phyloP scores from a whole-genome alignment of 2,888 invertebrate genomes.

The Poecilus cupreus region DNA sequence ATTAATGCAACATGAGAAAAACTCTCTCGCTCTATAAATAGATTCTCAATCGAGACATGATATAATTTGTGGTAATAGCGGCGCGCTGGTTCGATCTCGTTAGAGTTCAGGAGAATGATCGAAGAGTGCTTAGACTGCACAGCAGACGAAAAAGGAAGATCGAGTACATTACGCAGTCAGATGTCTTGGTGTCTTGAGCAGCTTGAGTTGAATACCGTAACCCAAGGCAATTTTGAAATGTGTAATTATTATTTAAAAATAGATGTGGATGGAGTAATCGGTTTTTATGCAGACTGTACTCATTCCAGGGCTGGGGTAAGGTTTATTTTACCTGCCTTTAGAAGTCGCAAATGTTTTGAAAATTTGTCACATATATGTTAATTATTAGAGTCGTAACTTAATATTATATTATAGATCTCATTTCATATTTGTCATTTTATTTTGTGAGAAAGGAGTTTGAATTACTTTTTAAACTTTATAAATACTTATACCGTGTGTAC shows the following conservation, averaged over 20 bases:
- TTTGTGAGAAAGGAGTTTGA: too few species aligned
- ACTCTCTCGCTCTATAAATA: neutral
- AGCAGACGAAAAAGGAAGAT: constrained; percentile 29
- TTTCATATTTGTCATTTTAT: too few species aligned
- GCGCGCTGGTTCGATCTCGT: neutral
- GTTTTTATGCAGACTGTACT: neutral
- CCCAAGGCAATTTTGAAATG: neutral
- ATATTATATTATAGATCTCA: too few species aligned
- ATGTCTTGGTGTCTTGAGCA: neutral
- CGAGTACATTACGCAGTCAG: constrained; percentile 9
- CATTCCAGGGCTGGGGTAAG: neutral
- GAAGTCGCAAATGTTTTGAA: too few species aligned
- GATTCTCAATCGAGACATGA: neutral
- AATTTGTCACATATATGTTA: too few species aligned
- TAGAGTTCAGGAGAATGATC: constrained; percentile 5
- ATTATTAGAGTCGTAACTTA: too few species aligned
- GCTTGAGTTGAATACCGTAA: neutral
- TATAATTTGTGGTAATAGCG: neutral
- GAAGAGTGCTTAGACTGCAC: constrained; percentile 10
- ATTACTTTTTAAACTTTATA: too few species aligned
- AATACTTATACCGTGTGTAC: too few species aligned
- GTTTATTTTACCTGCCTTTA: too few species aligned
- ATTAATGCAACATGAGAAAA: neutral
- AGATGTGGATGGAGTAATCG: neutral
- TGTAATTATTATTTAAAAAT: constrained; percentile 20